phyloP scores from a whole-genome alignment of 2,888 invertebrate genomes.

The Hartigia nigra region DNA sequence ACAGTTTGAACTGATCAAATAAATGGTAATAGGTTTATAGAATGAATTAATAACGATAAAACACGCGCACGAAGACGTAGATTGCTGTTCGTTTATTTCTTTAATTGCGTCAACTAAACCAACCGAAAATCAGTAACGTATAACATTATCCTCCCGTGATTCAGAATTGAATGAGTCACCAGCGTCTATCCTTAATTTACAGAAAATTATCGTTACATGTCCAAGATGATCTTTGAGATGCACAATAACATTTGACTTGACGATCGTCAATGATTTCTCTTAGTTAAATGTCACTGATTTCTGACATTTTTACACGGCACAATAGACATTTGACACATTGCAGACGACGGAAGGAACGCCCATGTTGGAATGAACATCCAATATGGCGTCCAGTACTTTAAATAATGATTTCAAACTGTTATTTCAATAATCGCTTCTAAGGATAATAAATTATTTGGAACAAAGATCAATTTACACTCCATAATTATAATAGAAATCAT shows the following conservation, averaged over 20 bases:
- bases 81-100: neutral
- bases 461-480: neutral
- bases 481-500: neutral
- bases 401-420: neutral
- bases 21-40: neutral
- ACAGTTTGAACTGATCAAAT: neutral
- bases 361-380: slow-evolving; percentile 35
- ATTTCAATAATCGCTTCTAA: neutral
- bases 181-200: neutral
- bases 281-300: slow-evolving; percentile 25
- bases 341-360: slow-evolving; percentile 56
- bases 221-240: neutral
- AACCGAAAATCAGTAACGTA: neutral
- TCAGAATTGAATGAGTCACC: neutral
- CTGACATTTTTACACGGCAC: slow-evolving; percentile 21
- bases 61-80: neutral
- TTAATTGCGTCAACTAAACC: neutral
- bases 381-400: neutral
- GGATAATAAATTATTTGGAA: neutral
- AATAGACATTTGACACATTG: slow-evolving; percentile 46
- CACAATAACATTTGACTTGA: neutral
- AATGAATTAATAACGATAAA: neutral
- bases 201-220: neutral
- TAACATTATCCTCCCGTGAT: neutral
- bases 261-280: neutral